Evolutionary conservation across 2,113 vertebrate genomes (phyloP), one percentile per base, ranked within the genome.

Genomic region (Passer domesticus): DNA sequence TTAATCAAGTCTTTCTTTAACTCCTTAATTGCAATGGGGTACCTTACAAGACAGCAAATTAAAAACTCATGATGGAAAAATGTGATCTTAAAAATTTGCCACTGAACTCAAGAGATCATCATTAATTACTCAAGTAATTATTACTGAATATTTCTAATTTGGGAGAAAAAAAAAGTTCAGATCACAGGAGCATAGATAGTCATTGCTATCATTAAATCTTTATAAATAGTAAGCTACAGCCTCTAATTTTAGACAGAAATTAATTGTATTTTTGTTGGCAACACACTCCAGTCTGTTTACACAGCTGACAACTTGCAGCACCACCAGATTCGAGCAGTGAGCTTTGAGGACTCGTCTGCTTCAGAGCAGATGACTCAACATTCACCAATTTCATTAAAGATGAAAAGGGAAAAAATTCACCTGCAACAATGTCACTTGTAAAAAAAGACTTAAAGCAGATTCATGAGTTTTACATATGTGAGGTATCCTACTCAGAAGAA

Each of bases 231-330:
- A 97, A 95, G 96, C 95, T 94, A 81, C 70, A 96, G 96, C 87
- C 96, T 95, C 97, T 87, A 96, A 97, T 97, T 97, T 98, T 98
- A 96, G 96, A 97, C 95, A 98, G 97, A 98, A 97, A 98, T 98
- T 98, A 98, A 98, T 98, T 98, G 97, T 98, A 98, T 97, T 98
- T 98, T 98, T 96, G 97, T 97, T 98, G 98, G 97, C 98, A 98
- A 98, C 97, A 97, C 97, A 96, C 96, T 97, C 96, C 91, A 90
- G 96, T 97, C 92, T 98, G 98, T 98, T 98, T 98, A 98, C 98
- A 98, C 98, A 98, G 98, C 98, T 98, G 98, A 98, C 92, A 94
- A 97, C 96, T 90, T 97, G 97, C 97, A 98, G 98, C 97, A 97
- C 95, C 96, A 97, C 92, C 94, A 97, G 97, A 96, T 95, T 97